phyloP scores from a whole-genome alignment of 1,140 invertebrate species.

The Nebria ingens region DNA sequence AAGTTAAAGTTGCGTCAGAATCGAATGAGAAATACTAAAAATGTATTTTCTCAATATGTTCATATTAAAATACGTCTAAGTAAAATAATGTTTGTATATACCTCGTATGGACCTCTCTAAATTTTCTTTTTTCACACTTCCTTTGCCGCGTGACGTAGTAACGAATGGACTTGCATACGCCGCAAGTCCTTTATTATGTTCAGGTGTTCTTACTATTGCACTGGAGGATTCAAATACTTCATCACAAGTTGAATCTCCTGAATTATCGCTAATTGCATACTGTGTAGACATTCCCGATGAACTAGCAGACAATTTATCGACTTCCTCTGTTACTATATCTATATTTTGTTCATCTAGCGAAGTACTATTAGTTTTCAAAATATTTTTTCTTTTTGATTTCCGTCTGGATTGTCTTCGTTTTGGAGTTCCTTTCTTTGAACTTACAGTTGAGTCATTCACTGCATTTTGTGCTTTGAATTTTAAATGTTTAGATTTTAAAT shows the following conservation, averaged over 20 bases:
- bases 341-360: neutral
- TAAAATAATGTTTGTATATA: neutral
- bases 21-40: too few relatives aligned
- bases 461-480: too few relatives aligned
- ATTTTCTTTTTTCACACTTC: slow-evolving; percentile 23
- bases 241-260: neutral
- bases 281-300: neutral
- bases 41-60: too few relatives aligned
- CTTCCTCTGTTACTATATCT: too few relatives aligned
- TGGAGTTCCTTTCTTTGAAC: too few relatives aligned
- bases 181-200: neutral
- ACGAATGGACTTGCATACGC: slow-evolving; percentile 30
- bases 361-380: neutral
- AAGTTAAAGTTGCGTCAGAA: too few relatives aligned
- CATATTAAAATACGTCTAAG: too few relatives aligned
- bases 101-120: slow-evolving; percentile 1
- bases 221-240: neutral
- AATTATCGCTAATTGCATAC: neutral
- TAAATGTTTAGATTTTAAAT: too few relatives aligned
- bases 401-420: neutral
- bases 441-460: too few relatives aligned
- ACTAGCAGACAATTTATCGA: too few relatives aligned
- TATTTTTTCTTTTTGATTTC: neutral
- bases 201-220: slow-evolving; percentile 6
- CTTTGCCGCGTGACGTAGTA: slow-evolving; percentile 28